Evolutionary conservation across 2,113 vertebrate species (phyloP).

Genomic region (Hemibagrus wyckioides): DNA sequence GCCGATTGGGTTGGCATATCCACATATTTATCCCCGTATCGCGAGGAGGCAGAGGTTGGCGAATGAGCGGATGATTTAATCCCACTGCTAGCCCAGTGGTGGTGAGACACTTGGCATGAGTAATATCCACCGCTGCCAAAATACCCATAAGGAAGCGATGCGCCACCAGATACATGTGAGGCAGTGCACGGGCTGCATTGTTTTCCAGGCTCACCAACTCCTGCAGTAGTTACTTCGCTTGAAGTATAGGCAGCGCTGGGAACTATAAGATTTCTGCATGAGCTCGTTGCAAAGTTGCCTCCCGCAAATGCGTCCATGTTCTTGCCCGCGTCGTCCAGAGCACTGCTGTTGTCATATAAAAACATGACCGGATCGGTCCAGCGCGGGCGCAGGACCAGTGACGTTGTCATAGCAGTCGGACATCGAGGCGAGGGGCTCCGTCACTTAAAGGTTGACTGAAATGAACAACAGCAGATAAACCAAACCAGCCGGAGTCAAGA

Average conservation of each 20-base stretch:
- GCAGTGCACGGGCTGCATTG: slow-evolving; percentile 95
- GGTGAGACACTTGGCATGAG: slow-evolving; percentile 91
- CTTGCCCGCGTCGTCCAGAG: slow-evolving; percentile 88
- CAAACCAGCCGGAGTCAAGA: slow-evolving; percentile 81
- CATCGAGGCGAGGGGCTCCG: slow-evolving; percentile 87
- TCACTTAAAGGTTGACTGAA: slow-evolving; percentile 93
- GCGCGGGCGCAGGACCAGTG: slow-evolving; percentile 95
- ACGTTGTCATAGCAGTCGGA: slow-evolving; percentile 98
- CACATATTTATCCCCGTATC: slow-evolving; percentile 90
- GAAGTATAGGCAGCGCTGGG: slow-evolving; percentile 81
- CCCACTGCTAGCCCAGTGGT: slow-evolving; percentile 70
- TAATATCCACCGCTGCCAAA: slow-evolving; percentile 93
- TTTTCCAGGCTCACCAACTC: slow-evolving; percentile 89
- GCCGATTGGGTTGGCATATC: slow-evolving; percentile 85
- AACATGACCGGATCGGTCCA: slow-evolving; percentile 99
- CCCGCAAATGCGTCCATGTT: slow-evolving; percentile 93
- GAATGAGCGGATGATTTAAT: slow-evolving; percentile 91
- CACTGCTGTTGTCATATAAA: slow-evolving; percentile 88
- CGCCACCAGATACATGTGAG: slow-evolving; percentile 87
- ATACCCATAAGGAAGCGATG: slow-evolving; percentile 94
- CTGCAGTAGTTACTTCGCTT: slow-evolving; percentile 82
- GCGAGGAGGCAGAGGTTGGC: slow-evolving; percentile 57
- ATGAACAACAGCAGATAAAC: slow-evolving; percentile 77
- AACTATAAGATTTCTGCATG: slow-evolving; percentile 93
- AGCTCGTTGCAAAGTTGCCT: slow-evolving; percentile 88